Percentiles rank a stretch among this genome's conserved stretches.
phyloP scores from a whole-genome alignment of 1,140 invertebrate genomes.

The Helicoverpa armigera region DNA sequence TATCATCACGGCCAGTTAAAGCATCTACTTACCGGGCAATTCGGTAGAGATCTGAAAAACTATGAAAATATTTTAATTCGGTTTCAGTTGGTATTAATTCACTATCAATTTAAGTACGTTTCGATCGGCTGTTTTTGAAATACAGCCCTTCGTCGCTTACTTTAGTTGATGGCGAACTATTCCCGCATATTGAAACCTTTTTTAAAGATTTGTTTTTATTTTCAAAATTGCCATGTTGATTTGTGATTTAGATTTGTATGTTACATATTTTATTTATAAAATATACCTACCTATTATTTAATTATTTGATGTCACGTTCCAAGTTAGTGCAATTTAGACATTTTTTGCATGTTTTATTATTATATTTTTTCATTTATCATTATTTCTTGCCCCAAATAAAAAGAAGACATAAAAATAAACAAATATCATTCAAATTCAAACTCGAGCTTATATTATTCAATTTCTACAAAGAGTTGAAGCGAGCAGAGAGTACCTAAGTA shows the following conservation, averaged over 20 bases:
- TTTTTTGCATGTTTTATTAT: no score
- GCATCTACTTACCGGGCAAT: no score
- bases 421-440: neutral
- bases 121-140: slow-evolving; percentile 61
- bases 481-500: neutral
- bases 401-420: no score
- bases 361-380: no score
- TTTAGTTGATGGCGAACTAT: slow-evolving; percentile 57
- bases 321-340: no score
- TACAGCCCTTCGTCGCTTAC: slow-evolving; percentile 63
- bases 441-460: neutral
- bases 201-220: neutral
- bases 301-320: no score
- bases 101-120: slow-evolving; percentile 73
- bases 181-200: neutral
- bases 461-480: neutral
- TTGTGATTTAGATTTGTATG: no score
- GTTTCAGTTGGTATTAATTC: neutral
- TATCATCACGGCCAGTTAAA: neutral
- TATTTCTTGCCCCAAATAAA: no score
- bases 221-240: neutral
- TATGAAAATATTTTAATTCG: no score
- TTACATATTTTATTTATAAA: neutral
- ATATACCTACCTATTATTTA: no score
- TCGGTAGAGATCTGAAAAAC: no score